A percentile compares a stretch with the other conserved stretches of the same genome.
phyloP scores from a whole-genome alignment of 2,113 vertebrate species.

The Grammomys surdaster region DNA sequence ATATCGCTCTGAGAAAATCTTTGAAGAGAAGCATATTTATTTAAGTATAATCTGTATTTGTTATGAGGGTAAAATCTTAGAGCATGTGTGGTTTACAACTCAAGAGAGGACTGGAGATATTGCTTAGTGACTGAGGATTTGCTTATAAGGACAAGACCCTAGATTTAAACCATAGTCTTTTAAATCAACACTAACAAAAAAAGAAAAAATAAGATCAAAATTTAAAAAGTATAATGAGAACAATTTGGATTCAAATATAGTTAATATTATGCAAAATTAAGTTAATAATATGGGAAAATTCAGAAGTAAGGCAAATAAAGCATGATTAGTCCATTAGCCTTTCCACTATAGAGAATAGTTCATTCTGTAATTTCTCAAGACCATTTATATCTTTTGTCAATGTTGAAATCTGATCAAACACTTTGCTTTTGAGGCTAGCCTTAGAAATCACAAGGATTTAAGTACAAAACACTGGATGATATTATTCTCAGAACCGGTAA shows the following conservation, averaged over 20 bases:
- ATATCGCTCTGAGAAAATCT: constrained; percentile 21
- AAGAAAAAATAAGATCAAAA: not conserved
- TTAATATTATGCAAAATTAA: not conserved
- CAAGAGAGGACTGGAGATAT: not conserved
- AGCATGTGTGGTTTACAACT: not conserved
- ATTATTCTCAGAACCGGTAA: not conserved
- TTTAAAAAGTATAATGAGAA: not conserved
- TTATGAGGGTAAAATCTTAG: not conserved
- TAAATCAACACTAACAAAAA: not conserved
- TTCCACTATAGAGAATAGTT: not conserved
- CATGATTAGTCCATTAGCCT: not conserved
- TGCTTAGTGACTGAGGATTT: not conserved
- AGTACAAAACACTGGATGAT: not conserved
- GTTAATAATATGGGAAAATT: not conserved
- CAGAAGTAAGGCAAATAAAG: not conserved
- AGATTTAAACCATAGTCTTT: not conserved
- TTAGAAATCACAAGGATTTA: not conserved
- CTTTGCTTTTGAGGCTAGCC: not conserved
- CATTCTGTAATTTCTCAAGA: not conserved
- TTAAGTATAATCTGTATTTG: not conserved
- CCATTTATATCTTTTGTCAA: not conserved
- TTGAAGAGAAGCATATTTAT: not conserved
- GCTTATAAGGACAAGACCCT: not conserved
- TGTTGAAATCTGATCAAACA: not conserved
- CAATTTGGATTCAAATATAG: not conserved